Percentiles rank a stretch among this genome's conserved stretches.
These are phyloP conservation scores for Cricetomys ansorgei DNA, from an alignment of 2,113 vertebrate species.

Conservation along the genomic window DNA sequence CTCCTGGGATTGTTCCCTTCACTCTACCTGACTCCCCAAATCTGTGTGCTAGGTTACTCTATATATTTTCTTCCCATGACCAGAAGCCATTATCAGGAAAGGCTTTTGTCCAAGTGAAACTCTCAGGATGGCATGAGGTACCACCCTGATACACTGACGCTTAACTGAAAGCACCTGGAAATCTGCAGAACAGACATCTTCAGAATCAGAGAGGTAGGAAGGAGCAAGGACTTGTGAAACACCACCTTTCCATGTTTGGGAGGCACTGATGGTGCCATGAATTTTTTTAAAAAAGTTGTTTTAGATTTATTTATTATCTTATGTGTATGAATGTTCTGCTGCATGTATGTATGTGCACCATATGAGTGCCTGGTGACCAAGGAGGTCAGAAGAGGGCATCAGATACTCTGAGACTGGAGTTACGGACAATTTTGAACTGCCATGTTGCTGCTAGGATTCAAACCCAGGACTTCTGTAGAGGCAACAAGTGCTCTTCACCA, in stretches of 20 bases:
- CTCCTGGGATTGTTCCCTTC: background rate
- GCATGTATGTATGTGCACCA: background rate
- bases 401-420: background rate
- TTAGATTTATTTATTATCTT: background rate
- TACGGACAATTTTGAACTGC: background rate
- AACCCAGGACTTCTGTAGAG: background rate
- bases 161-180: background rate
- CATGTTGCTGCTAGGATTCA: background rate
- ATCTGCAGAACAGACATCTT: background rate
- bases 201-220: background rate
- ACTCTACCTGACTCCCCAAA: background rate
- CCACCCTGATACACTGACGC: background rate
- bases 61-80: rapidly evolving
- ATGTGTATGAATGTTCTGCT: background rate
- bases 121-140: background rate
- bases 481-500: too few species aligned
- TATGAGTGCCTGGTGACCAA: background rate
- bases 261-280: background rate
- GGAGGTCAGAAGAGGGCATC: background rate
- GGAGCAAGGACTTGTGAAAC: background rate
- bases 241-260: background rate
- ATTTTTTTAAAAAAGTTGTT: background rate
- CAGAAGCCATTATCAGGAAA: background rate
- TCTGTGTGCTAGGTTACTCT: background rate
- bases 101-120: background rate